Base-by-base conservation (phyloP, 2,113 vertebrate species). In the Hypomesus transpacificus region DNA sequence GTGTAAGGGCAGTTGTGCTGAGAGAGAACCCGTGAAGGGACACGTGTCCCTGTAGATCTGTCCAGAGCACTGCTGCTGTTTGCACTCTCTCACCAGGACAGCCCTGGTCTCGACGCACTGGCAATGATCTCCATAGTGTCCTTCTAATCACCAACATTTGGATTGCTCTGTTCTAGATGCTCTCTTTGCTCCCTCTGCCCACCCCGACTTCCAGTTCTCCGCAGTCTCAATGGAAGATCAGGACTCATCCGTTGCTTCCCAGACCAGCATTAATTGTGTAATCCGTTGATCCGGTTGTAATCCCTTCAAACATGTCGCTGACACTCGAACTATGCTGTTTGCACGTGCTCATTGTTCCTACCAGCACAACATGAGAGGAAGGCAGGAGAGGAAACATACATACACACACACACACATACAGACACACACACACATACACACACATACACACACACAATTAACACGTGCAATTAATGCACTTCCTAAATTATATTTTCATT, bases 221-320 rank as follows among this genome's bases (percentile, higher is more conserved):
- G 7, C 22, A 71, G 57, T 62, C 56, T 71, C 75, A n/a, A 7
- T 34, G 31, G 31, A 34, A 76, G 46, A 61, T 50, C n/a, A 61
- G 66, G 22, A 68, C 28, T 16, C 9, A 18, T 21, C 59, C 18
- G 3, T 31, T 57, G 53, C 31, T 39, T 39, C 59, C 53, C 58
- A 62, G 31, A 67, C 74, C 34, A 65, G 71, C 70, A 73, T 80
- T 85, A 85, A 85, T 80, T 88, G 83, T 83, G 75, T 87, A 87
- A 89, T 88, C 84, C 86, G 31, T 67, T 79, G 78, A 86, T 85
- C 70, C 0, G n/a, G 56, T 66, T 81, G 81, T 88, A 87, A 88
- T 86, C 86, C 78, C 75, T 61, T 81, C 71, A 80, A 81, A 64
- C 17, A 64, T 46, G n/a, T 64, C 31, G 11, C 57, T 20, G 62